Conservation (phyloP, 1,140 invertebrate species). For the Maniola jurtina region DNA sequence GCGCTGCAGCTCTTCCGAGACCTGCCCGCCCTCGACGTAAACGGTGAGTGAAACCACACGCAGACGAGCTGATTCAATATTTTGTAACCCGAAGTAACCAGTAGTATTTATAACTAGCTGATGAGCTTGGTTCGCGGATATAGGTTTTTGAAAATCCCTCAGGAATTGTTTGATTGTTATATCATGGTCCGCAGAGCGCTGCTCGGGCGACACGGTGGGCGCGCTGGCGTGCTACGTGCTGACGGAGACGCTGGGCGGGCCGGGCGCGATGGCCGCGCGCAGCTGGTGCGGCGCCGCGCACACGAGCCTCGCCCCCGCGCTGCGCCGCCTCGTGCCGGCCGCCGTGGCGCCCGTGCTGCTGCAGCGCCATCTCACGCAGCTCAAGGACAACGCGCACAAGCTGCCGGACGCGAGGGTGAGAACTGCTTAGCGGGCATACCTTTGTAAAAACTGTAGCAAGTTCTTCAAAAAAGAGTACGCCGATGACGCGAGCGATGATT, state of each 20-base stretch:
- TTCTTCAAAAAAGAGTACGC: too few species aligned
- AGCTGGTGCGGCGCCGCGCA: slow-evolving; percentile 24
- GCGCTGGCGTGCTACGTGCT: slow-evolving; percentile 38
- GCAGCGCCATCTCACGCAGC: slow-evolving; percentile 28
- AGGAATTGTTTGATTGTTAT: too few species aligned
- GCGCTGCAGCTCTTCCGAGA: slow-evolving; percentile 17
- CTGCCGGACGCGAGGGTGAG: slow-evolving; percentile 29
- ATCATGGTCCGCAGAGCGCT: slow-evolving; percentile 13
- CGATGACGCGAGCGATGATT: too few species aligned
- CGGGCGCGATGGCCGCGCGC: slow-evolving; percentile 31
- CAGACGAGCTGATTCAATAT: too few species aligned
- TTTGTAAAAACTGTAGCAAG: too few species aligned
- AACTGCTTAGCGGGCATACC: not conserved
- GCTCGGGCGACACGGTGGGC: slow-evolving; percentile 13
- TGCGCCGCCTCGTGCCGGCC: slow-evolving; percentile 31
- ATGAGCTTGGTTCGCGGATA: too few species aligned
- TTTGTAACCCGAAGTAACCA: too few species aligned
- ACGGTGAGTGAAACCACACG: slow-evolving; percentile 23
- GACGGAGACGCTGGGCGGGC: slow-evolving; percentile 26
- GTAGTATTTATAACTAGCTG: too few species aligned
- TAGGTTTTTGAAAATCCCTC: too few species aligned
- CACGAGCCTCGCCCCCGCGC: slow-evolving; percentile 19
- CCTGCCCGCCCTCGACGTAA: slow-evolving; percentile 15
- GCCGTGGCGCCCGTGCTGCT: slow-evolving; percentile 37
- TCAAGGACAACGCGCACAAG: slow-evolving; percentile 19